Evolutionary conservation across 2,797 vertebrate species (phyloP).

Genomic region (Malurus leucopterus): DNA sequence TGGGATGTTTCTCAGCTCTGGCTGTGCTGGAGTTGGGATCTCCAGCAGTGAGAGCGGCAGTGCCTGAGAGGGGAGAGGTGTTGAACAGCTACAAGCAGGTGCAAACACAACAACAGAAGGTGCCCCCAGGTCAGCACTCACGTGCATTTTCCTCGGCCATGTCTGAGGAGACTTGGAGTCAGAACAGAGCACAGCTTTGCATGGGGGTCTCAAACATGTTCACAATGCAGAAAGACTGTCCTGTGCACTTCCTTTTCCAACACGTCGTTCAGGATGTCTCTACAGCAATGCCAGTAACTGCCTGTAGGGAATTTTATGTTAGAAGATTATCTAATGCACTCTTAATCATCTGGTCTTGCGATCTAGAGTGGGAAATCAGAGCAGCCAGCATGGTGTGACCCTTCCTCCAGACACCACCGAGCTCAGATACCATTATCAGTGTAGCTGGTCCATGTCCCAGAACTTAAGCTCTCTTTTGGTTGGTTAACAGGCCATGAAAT

Average conservation of each 20-base stretch:
- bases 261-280: constrained; percentile 22
- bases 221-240: constrained; percentile 34
- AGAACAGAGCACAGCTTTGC: constrained; percentile 45
- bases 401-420: constrained; percentile 37
- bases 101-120: constrained; percentile 8
- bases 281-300: constrained; percentile 54
- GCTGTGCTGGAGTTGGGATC: neutral
- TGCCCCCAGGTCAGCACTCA: constrained; percentile 37
- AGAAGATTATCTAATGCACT: constrained; percentile 55
- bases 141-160: constrained; percentile 53
- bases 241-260: constrained; percentile 42
- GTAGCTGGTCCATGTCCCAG: neutral
- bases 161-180: constrained; percentile 48
- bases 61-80: neutral
- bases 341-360: constrained; percentile 24
- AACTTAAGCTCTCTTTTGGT: neutral
- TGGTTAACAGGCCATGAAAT: constrained; percentile 28
- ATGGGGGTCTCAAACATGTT: constrained; percentile 41
- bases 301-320: constrained; percentile 50
- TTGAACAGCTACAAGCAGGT: constrained; percentile 11
- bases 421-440: constrained; percentile 12
- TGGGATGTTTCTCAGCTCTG: neutral
- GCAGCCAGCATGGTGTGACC: constrained; percentile 23
- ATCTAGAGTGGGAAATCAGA: constrained; percentile 19
- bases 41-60: neutral